A percentile compares a stretch with the other conserved stretches of the same genome.
Evolutionary conservation across 92 coral and sea anemone species (phyloP).

Genomic region (Porites divaricata): DNA sequence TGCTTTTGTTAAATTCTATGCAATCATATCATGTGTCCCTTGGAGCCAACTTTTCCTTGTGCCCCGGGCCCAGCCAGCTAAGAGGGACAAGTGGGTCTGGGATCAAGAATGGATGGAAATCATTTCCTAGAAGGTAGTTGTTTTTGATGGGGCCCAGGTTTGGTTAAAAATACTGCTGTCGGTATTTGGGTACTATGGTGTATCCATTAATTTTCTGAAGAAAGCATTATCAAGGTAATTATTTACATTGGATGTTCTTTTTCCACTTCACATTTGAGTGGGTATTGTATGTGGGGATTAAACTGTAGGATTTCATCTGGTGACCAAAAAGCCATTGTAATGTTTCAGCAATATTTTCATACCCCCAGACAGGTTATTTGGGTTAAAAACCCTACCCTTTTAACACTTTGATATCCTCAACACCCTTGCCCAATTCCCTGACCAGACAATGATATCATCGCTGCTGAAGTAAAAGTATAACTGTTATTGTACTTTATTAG

Average conservation of each 20-base stretch:
- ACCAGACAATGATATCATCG: slow-evolving; percentile 37
- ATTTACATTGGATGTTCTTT: too few relatives aligned
- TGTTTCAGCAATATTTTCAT: too few relatives aligned
- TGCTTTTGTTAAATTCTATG: slow-evolving; percentile 32
- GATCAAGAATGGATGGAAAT: slow-evolving; percentile 37
- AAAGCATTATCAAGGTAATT: too few relatives aligned
- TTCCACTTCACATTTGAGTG: too few relatives aligned
- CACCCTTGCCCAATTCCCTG: slow-evolving; percentile 36
- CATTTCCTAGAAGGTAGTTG: slow-evolving; percentile 9
- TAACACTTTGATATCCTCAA: slow-evolving; percentile 29
- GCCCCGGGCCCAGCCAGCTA: slow-evolving; percentile 40
- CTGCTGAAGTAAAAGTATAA: slow-evolving; percentile 36
- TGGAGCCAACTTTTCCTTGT: slow-evolving; percentile 31
- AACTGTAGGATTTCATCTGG: slow-evolving; percentile 33
- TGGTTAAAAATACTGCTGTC: slow-evolving; percentile 18
- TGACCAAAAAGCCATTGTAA: too few relatives aligned
- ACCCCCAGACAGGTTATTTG: too few relatives aligned
- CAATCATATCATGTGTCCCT: slow-evolving; percentile 35
- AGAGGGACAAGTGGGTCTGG: slow-evolving; percentile 42
- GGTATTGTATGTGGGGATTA: slow-evolving; percentile 23
- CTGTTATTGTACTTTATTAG: slow-evolving; percentile 31
- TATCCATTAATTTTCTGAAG: slow-evolving; percentile 35
- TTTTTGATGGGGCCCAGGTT: slow-evolving; percentile 39
- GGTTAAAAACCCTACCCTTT: slow-evolving; percentile 42
- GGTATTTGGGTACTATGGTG: slow-evolving; percentile 35